Evolutionary conservation across 2,113 vertebrate species (phyloP).

Genomic region (Callopanchax toddi): DNA sequence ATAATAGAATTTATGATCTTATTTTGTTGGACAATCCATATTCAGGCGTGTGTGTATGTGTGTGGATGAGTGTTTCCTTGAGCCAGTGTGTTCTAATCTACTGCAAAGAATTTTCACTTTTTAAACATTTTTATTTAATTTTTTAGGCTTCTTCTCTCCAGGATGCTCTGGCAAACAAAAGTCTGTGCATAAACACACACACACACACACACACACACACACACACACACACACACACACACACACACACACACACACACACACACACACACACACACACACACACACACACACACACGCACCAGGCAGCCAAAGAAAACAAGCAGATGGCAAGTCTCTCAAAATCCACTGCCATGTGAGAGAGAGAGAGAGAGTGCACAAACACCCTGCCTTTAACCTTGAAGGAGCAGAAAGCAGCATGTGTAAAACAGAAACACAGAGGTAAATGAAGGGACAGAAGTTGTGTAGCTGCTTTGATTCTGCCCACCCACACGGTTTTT

Average conservation of each 20-base stretch:
- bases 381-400: constrained; percentile 42
- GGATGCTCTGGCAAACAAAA: constrained; percentile 24
- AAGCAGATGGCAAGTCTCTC: constrained; percentile 44
- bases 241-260: constrained; percentile 6
- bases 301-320: constrained; percentile 5
- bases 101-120: constrained; percentile 39
- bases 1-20: background rate
- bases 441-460: constrained; percentile 29
- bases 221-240: constrained; percentile 7
- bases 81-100: constrained; percentile 12
- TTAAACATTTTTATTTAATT: constrained; percentile 12
- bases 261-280: background rate
- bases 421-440: constrained; percentile 16
- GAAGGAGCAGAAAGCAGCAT: constrained; percentile 34
- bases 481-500: constrained; percentile 25
- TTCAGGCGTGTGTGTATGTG: background rate
- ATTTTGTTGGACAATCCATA: background rate
- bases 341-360: constrained; percentile 27
- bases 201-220: constrained; percentile 2
- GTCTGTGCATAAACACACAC: constrained; percentile 6
- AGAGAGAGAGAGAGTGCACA: constrained; percentile 23
- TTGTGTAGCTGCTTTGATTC: constrained; percentile 27
- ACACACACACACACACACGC: constrained; percentile 9
- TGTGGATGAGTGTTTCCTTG: constrained; percentile 12
- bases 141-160: constrained; percentile 31